These are phyloP conservation scores for Eupithecia pulchellata DNA, from an alignment of 2,888 invertebrate genomes.

Conservation along the genomic window DNA sequence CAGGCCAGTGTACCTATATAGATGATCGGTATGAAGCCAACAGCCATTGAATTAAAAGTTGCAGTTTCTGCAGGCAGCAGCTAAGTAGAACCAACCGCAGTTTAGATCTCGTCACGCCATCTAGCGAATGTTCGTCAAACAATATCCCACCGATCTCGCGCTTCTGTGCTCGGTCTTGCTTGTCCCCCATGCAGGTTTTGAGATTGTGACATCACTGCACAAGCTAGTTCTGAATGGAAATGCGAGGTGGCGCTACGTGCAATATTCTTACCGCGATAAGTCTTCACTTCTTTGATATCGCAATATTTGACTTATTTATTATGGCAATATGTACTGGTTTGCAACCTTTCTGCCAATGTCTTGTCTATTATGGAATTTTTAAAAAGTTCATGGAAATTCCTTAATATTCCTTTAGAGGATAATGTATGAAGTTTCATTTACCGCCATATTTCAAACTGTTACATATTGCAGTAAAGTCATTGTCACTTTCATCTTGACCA, in stretches of 20 bases:
- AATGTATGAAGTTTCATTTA: no score
- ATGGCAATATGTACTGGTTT: no score
- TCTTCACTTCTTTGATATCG: no score
- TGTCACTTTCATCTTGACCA: not conserved
- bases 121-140: conserved; percentile 1
- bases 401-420: no score
- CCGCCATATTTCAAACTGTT: not conserved
- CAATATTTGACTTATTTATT: no score
- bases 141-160: conserved; percentile 2
- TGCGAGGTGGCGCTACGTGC: conserved; percentile 40
- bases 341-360: no score
- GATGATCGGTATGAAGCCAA: no score
- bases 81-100: not conserved
- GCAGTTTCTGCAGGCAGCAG: no score
- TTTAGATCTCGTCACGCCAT: not conserved
- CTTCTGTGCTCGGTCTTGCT: not conserved
- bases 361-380: no score
- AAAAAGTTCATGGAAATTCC: no score
- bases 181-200: not conserved
- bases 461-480: not conserved
- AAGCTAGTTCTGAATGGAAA: conserved; percentile 20
- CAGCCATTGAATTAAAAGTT: no score
- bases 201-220: not conserved
- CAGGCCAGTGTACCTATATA: no score
- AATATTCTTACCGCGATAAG: not conserved